Evolutionary conservation across 2,113 vertebrate genomes (phyloP).

Genomic region (Oreotrochilus melanogaster): DNA sequence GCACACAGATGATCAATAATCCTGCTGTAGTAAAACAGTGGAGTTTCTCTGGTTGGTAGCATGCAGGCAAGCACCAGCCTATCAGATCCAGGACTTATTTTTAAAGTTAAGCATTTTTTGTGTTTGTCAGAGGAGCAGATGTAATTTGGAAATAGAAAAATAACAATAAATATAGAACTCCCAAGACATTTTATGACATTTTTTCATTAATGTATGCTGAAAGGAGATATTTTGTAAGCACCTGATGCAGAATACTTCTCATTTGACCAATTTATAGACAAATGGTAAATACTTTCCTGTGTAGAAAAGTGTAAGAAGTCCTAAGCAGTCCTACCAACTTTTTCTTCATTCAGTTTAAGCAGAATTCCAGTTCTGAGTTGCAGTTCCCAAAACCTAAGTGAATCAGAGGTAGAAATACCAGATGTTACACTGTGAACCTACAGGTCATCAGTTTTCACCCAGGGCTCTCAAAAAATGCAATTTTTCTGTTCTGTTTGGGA

Average conservation of each 20-base stretch:
- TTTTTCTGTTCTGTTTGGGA: not conserved
- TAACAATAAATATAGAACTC: not conserved
- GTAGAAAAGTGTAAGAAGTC: not conserved
- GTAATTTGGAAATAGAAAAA: conserved; percentile 6
- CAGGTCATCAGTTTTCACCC: not conserved
- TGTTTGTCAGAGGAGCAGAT: not conserved
- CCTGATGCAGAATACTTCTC: not conserved
- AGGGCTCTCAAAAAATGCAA: not conserved
- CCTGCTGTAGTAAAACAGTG: not conserved
- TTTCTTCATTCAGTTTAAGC: not conserved
- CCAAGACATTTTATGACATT: not conserved
- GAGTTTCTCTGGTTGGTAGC: not conserved
- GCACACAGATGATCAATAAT: not conserved
- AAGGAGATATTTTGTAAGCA: not conserved
- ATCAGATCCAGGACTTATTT: not conserved
- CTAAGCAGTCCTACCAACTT: not conserved
- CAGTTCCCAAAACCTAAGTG: not conserved
- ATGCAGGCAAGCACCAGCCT: not conserved
- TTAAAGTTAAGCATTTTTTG: not conserved
- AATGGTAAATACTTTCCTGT: not conserved
- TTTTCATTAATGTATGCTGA: not conserved
- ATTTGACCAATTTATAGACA: not conserved
- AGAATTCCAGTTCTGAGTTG: not conserved
- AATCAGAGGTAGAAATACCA: not conserved
- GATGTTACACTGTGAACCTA: not conserved